Evolutionary conservation across 2,888 invertebrate genomes (phyloP), one percentile per base, ranked within the genome.

Genomic region (Cantharis lateralis): DNA sequence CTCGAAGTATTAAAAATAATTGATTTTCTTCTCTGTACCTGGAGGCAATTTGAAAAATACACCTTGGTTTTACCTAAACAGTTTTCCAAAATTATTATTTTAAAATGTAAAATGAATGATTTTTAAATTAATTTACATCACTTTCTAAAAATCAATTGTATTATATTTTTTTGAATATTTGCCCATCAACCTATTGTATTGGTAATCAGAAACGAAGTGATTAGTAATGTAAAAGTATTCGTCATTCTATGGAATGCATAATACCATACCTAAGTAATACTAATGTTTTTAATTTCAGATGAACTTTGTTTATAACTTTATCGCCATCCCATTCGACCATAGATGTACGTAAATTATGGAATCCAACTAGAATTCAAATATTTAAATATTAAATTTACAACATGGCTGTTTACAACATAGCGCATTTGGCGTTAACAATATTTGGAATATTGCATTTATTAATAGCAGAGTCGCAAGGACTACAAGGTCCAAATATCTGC

Each of bases 401-500:
- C 24, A 77, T 77, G 77, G 77, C 74, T 20, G 13, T 69, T 69
- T 24, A 28, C 10, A 28, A 24, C 24, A 9, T 24, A 24, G 9
- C 24, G 24, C 24, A 24, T 24, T 5, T 26, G 20, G 48, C 32
- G 13, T 18, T 70, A 15, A 62, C 72, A 9, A 15, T 77, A 70
- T 61, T 78, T 15, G 28, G 62, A 15, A 9, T 62, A 5, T 24
- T 75, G n/a, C 72, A 72, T 18, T 32, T 48, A 15, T 70, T 62
- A 75, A 13, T 26, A 16, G 18, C 78, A 9, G 18, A 70, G 48
- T 62, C 77, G 18, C 76, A 93, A 82, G 18, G 74, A 66, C 48
- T 79, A 24, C 77, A 93, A 82, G 95, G 95, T 70, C 93, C 95
- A 24, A 95, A 96, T 88, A 92, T 96, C 78, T 96, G 96, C 88